Evolutionary conservation across 2,888 invertebrate species (phyloP), one percentile per base, ranked within the genome.

Genomic region (Dasysyrphus albostriatus): DNA sequence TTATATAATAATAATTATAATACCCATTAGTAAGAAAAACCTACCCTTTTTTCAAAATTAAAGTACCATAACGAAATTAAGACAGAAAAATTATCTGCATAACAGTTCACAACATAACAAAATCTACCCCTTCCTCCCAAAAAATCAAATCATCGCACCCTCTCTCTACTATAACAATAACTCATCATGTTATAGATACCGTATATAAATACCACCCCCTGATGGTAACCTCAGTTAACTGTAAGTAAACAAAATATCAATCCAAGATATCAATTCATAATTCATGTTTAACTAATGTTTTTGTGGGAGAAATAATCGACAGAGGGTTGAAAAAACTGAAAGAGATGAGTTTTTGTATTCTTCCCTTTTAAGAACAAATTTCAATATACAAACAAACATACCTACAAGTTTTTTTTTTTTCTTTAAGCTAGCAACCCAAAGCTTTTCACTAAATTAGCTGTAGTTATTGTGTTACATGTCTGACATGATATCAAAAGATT

Each of bases 261-360:
- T 92, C 92, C 92, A 24, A 90, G 91, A 91, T 92, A 92, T 91
- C 92, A 92, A 92, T 92, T 92, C 92, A 92, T 92, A 92, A 92
- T 92, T 92, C 92, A 92, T 92, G 92, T 91, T 91, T 91, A 78
- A 69, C 81, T 81, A 85, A 87, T 78, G 85, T 76, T 88, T 78
- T 79, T 88, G 81, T 63, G 73, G 83, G 44, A 47, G 51, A 81
- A 81, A 78, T 70, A 83, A 83, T 56, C 74, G 84, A 49, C 75
- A 83, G 83, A 59, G 74, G 81, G 51, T 59, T 61, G 63, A 29
- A 6, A 14, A 19, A 29, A 56, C 29, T 39, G 19, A 39, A 81
- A 56, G 70, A 47, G 83, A 79, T 75, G 78, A 79, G 58, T 75
- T 78, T 65, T 58, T 65, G 54, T 67, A 75, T 78, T 75, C 83